These are phyloP conservation scores for Psilanteris sp. DNA, from an alignment of 1,140 invertebrate genomes.

Conservation along the genomic window DNA sequence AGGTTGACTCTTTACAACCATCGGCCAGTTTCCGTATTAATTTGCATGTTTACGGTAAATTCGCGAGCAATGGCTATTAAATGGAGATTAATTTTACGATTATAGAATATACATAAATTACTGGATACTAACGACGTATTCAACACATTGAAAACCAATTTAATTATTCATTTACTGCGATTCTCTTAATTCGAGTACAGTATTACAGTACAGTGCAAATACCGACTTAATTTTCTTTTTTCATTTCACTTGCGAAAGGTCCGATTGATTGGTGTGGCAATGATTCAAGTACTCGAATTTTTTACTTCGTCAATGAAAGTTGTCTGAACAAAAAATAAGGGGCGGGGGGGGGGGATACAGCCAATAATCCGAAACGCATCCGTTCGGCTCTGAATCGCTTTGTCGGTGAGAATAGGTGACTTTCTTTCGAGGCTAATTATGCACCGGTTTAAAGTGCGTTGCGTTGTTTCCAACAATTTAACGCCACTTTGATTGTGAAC, in stretches of 20 bases:
- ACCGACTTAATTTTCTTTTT: too few relatives aligned
- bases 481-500: constrained; percentile 54
- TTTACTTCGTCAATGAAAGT: constrained; percentile 34
- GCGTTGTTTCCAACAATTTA: constrained; percentile 59
- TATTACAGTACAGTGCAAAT: too few relatives aligned
- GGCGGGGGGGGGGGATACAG: constrained; percentile 39
- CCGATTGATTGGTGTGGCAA: constrained; percentile 4
- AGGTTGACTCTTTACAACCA: constrained; percentile 8
- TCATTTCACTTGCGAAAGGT: not conserved
- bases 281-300: constrained; percentile 6
- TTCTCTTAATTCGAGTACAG: too few relatives aligned
- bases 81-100: too few relatives aligned
- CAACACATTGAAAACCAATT: too few relatives aligned
- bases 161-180: too few relatives aligned
- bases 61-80: too few relatives aligned
- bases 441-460: constrained; percentile 48
- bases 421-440: constrained; percentile 68
- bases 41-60: constrained; percentile 36
- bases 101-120: too few relatives aligned
- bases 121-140: too few relatives aligned
- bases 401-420: constrained; percentile 62
- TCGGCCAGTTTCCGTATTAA: constrained; percentile 17
- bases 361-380: constrained; percentile 62
- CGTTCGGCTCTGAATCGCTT: constrained; percentile 72
- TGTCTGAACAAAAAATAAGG: not conserved